Conservation (phyloP, 2,797 vertebrate genomes). For the Prunella strophiata region DNA sequence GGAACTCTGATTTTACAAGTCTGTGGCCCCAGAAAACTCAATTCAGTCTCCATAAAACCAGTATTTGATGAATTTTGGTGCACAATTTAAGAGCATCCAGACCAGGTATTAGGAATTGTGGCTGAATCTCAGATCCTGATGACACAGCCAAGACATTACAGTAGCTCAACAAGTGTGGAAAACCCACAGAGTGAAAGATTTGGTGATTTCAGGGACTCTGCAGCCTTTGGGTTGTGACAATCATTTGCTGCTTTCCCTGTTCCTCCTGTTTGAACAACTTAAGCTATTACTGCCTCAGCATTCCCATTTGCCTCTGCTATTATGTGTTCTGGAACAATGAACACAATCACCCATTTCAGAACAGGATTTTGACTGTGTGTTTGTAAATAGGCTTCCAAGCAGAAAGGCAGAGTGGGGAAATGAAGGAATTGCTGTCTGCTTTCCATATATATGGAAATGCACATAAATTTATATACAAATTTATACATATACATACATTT, state of each 20-base stretch:
- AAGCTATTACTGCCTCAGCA: not conserved
- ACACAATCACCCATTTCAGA: slow-evolving; percentile 17
- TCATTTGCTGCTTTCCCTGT: not conserved
- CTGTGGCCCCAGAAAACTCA: not conserved
- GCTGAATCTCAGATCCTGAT: not conserved
- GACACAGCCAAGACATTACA: not conserved
- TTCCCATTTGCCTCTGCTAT: slow-evolving; percentile 5
- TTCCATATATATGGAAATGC: not conserved
- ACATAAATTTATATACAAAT: not conserved
- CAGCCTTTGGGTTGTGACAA: not conserved
- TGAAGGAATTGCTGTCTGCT: not conserved
- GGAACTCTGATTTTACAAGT: not conserved
- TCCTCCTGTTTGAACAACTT: slow-evolving; percentile 2
- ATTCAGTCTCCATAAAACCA: not conserved
- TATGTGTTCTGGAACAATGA: slow-evolving; percentile 60
- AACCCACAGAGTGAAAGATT: not conserved
- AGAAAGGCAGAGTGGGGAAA: not conserved
- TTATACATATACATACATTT: not conserved
- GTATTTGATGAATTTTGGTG: not conserved
- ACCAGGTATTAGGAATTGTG: not conserved
- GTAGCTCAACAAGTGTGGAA: not conserved
- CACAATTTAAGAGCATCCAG: not conserved
- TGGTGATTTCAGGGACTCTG: not conserved
- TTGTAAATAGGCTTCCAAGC: slow-evolving; percentile 24
- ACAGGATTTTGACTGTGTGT: not conserved